Conservation (phyloP, 1,140 invertebrate species). For the Cherax quadricarinatus region DNA sequence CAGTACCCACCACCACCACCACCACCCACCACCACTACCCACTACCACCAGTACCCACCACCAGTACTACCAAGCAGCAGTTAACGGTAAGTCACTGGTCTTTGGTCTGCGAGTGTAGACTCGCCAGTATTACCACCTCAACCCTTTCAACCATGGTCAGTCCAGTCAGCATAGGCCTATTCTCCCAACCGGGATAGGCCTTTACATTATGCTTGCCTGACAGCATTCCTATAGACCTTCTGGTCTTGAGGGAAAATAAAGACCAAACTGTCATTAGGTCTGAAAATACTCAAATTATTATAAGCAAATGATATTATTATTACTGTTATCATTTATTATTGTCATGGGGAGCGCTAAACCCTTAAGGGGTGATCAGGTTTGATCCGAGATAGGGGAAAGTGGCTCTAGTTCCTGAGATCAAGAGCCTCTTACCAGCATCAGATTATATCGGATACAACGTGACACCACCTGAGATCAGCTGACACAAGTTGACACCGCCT, state of each 20-base stretch:
- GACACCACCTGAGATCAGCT: no score
- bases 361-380: no score
- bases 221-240: neutral
- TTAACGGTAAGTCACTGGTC: slow-evolving; percentile 22
- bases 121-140: slow-evolving; percentile 40
- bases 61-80: neutral
- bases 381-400: no score
- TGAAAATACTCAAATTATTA: neutral
- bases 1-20: neutral
- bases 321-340: no score
- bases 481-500: no score
- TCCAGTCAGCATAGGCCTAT: slow-evolving; percentile 30
- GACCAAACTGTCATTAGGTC: neutral
- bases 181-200: slow-evolving; percentile 15
- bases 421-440: no score
- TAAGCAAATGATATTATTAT: no score
- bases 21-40: neutral
- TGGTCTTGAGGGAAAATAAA: neutral
- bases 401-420: no score
- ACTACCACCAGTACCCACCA: neutral
- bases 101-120: slow-evolving; percentile 23
- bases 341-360: no score
- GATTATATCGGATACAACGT: no score
- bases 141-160: slow-evolving; percentile 21
- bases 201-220: neutral